Evolutionary conservation across 1,140 invertebrate species (phyloP).

Genomic region (Chelonus insularis): DNA sequence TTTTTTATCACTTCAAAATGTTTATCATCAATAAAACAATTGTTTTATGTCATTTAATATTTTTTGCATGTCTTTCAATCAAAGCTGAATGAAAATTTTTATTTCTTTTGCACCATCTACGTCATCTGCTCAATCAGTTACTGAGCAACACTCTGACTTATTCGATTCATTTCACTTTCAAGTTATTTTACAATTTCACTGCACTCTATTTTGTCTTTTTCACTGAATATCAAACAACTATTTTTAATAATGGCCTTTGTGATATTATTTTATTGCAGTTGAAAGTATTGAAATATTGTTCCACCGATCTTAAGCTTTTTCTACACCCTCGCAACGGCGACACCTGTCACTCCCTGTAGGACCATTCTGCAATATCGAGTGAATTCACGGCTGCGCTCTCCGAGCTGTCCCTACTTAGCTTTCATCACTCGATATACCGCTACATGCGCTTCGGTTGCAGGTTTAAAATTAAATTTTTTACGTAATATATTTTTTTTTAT

Average conservation of each 20-base stretch:
- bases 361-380: conserved; percentile 24
- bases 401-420: not conserved
- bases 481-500: not conserved
- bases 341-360: conserved; percentile 22
- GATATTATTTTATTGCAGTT: not conserved
- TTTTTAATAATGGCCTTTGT: not conserved
- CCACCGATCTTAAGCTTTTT: not conserved
- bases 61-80: too few species aligned
- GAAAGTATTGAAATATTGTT: not conserved
- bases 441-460: not conserved
- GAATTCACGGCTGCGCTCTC: conserved; percentile 14
- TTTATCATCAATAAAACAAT: too few species aligned
- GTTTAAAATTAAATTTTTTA: not conserved
- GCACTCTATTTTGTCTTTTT: not conserved
- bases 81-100: too few species aligned
- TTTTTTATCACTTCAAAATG: too few species aligned
- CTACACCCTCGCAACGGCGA: conserved; percentile 18
- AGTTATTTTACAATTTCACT: too few species aligned
- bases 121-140: too few species aligned
- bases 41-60: too few species aligned
- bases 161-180: not conserved
- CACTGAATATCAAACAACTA: not conserved
- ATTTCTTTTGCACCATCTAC: not conserved
- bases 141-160: too few species aligned
- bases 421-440: not conserved